Evolutionary conservation across 2,113 vertebrate genomes (phyloP), one percentile per base, ranked within the genome.

Genomic region (Taurulus bubalis): DNA sequence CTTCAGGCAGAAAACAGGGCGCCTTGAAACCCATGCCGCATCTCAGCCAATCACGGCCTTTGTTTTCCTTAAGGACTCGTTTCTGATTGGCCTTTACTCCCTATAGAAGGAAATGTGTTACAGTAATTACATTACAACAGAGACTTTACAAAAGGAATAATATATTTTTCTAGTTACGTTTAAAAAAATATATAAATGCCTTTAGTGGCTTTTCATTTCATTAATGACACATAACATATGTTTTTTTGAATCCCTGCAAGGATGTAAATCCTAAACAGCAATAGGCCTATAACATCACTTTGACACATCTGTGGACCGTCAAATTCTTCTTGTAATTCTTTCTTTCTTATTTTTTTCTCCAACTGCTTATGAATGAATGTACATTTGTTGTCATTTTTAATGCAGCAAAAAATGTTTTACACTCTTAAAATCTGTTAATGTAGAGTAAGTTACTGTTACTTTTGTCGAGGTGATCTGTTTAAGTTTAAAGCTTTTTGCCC

Each of bases 21-120:
- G 91, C 93, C 95, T 94, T 84, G 83, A 95, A 95, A 95, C 93
- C 68, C 68, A 7, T 7, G 80, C 8, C 6, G 58, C 81, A 77
- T 85, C 88, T 89, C 87, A 88, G 84, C 95, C 95, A 95, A 95
- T 95, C 92, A n/a, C 12, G 9, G 78, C 64, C 6, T 93, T 95
- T 94, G 94, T 95, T 95, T 94, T 95, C 93, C 90, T 94, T 91
- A 63, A 67, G 88, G 80, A 79, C 75, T 90, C 73, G 77, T 60
- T 86, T 66, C 63, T 87, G 88, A 94, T 95, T 95, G 90, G 90
- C 69, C 58, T 80, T 51, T 81, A 67, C n/a, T 79, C 81, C 56
- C 71, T 47, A 77, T 66, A 60, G 79, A 75, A 81, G 71, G 74
- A 78, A 89, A 79, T 88, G 83, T 88, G 86, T 75, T 88, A 79